phyloP scores from a whole-genome alignment of 1,140 invertebrate genomes.

The Watersipora subatra region DNA sequence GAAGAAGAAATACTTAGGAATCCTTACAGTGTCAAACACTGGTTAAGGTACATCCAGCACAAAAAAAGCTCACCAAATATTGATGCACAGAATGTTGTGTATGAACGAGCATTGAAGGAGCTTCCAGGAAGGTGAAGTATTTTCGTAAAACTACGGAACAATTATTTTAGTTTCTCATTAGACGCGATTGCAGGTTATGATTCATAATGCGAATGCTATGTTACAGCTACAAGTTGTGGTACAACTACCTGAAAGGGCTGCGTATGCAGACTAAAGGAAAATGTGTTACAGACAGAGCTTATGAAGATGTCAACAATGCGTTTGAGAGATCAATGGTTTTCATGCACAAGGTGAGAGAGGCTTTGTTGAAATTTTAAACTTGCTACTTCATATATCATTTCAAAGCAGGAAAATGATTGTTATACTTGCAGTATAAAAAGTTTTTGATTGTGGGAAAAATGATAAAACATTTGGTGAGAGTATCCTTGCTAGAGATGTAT shows the following conservation, averaged over 20 bases:
- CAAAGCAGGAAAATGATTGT: no score
- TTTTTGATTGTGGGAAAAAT: no score
- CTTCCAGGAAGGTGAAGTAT: conserved; percentile 67
- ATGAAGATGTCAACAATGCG: conserved; percentile 85
- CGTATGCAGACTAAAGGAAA: conserved; percentile 65
- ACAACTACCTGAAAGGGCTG: conserved; percentile 76
- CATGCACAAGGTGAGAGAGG: conserved; percentile 71
- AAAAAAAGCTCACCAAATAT: conserved; percentile 61
- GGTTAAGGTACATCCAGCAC: conserved; percentile 92
- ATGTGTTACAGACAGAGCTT: conserved; percentile 68
- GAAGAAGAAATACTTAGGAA: conserved; percentile 96
- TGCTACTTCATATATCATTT: no score
- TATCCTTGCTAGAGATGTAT: no score
- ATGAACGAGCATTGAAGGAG: conserved; percentile 87
- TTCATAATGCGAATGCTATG: neutral
- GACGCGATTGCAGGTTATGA: no score
- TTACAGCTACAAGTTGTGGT: conserved; percentile 91
- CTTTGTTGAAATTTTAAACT: conserved; percentile 4
- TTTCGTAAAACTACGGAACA: neutral
- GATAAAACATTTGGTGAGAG: no score
- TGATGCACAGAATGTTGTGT: conserved; percentile 72
- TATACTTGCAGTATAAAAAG: no score
- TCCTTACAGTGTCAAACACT: conserved; percentile 91
- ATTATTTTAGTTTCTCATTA: neutral
- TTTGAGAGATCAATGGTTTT: conserved; percentile 91